Percentiles rank a stretch among this genome's conserved stretches.
phyloP scores from a whole-genome alignment of 2,888 invertebrate species.

The Drosophila fungiperda region DNA sequence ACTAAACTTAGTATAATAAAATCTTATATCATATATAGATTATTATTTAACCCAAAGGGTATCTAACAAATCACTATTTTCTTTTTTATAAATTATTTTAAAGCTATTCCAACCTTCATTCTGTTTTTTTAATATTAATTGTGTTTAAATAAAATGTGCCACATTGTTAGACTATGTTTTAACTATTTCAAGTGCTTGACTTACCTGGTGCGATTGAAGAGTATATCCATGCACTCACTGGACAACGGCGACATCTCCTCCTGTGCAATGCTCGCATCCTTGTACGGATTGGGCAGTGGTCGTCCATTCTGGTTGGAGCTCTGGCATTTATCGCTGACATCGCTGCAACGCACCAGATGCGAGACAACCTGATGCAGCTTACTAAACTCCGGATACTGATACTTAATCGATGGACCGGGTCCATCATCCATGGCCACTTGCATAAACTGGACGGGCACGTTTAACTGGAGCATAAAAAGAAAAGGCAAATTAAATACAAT shows the following conservation, averaged over 20 bases:
- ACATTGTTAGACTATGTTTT: background rate
- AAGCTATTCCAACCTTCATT: background rate
- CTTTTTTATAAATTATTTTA: background rate
- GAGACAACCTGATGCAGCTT: conserved; percentile 97
- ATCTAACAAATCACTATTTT: no score
- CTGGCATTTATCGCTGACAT: conserved; percentile 90
- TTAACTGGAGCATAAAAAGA: conserved; percentile 87
- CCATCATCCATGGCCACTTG: conserved; percentile 96
- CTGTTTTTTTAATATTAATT: background rate
- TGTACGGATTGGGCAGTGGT: conserved; percentile 90
- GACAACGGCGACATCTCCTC: conserved; percentile 89
- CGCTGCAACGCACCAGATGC: conserved; percentile 95
- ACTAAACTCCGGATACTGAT: conserved; percentile 97
- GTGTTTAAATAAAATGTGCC: background rate
- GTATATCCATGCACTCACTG: conserved; percentile 91
- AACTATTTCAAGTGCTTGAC: conserved; percentile 28
- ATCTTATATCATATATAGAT: no score
- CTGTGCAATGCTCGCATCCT: conserved; percentile 87
- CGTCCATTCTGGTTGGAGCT: conserved; percentile 86
- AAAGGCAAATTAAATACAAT: background rate
- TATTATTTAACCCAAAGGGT: no score
- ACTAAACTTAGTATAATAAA: no score
- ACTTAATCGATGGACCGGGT: conserved; percentile 96
- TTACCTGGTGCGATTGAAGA: conserved; percentile 92
- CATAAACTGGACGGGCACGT: conserved; percentile 96